A percentile compares a stretch with the other conserved stretches of the same genome.
Evolutionary conservation across 1,140 invertebrate species (phyloP).

Genomic region (Camponotus floridanus): DNA sequence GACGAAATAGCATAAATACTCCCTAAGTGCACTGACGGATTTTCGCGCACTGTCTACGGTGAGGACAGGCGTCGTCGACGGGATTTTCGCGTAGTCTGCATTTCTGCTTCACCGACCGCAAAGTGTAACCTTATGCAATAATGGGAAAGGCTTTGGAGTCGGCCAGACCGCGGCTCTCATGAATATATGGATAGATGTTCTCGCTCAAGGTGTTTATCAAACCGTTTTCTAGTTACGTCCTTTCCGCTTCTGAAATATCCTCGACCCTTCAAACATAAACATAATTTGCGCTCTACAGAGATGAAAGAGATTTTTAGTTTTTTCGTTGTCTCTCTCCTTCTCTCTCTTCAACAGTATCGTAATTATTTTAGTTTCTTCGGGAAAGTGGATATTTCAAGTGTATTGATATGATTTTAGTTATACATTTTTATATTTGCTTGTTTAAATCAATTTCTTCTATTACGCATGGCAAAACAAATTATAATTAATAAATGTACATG

Average conservation of each 20-base stretch:
- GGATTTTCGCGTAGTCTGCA: slow-evolving; percentile 77
- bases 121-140: slow-evolving; percentile 82
- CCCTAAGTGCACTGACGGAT: slow-evolving; percentile 62
- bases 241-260: slow-evolving; percentile 61
- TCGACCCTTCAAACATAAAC: slow-evolving; percentile 51
- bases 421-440: slow-evolving; percentile 8
- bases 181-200: slow-evolving; percentile 82
- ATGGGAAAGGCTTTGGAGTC: slow-evolving; percentile 78
- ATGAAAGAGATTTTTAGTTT: slow-evolving; percentile 33
- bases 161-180: slow-evolving; percentile 77
- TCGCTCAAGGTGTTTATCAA: slow-evolving; percentile 82
- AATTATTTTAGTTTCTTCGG: neutral
- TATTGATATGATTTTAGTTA: neutral
- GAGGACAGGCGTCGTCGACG: slow-evolving; percentile 53
- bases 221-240: slow-evolving; percentile 79
- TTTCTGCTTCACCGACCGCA: slow-evolving; percentile 81
- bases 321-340: too few relatives aligned
- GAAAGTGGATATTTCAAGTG: neutral
- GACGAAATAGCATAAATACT: slow-evolving; percentile 47
- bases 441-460: neutral
- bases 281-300: slow-evolving; percentile 60
- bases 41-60: slow-evolving; percentile 39
- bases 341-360: neutral
- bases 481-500: neutral
- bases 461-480: neutral